Conservation (phyloP, 1,140 invertebrate species). For the Anadara kagoshimensis region DNA sequence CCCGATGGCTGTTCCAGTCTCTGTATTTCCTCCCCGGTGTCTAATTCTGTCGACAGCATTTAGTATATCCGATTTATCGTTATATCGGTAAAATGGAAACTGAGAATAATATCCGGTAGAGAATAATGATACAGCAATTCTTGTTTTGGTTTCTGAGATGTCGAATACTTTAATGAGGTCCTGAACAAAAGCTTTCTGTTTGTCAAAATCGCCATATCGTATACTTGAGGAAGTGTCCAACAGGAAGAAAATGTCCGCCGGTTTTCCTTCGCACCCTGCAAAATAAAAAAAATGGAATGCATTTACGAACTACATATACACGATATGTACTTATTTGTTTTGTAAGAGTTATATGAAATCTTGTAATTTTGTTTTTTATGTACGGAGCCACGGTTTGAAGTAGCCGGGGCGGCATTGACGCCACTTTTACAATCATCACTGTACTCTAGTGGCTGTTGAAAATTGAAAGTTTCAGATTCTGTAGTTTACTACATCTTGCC, state of each 20-base stretch:
- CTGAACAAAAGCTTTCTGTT: conserved; percentile 50
- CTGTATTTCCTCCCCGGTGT: conserved; percentile 30
- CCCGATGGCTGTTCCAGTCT: conserved; percentile 30
- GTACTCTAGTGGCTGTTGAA: no score
- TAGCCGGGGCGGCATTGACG: no score
- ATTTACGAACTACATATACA: no score
- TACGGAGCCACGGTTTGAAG: no score
- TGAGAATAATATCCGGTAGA: conserved; percentile 32
- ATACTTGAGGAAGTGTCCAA: conserved; percentile 61
- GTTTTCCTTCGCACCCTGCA: conserved; percentile 54
- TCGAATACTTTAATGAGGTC: conserved; percentile 51
- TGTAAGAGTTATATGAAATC: no score
- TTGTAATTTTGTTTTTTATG: no score
- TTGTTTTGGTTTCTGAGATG: conserved; percentile 39
- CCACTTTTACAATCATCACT: no score
- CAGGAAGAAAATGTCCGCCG: conserved; percentile 62
- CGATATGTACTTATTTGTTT: no score
- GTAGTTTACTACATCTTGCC: no score
- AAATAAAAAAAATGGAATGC: background rate
- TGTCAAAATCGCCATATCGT: conserved; percentile 46
- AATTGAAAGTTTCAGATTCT: no score
- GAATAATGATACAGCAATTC: conserved; percentile 52
- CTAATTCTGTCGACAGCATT: conserved; percentile 30
- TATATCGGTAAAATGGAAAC: conserved; percentile 42
- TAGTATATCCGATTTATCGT: conserved; percentile 32